These are phyloP conservation scores for Drosophila limbata DNA, from an alignment of 2,888 invertebrate species.

Conservation along the genomic window DNA sequence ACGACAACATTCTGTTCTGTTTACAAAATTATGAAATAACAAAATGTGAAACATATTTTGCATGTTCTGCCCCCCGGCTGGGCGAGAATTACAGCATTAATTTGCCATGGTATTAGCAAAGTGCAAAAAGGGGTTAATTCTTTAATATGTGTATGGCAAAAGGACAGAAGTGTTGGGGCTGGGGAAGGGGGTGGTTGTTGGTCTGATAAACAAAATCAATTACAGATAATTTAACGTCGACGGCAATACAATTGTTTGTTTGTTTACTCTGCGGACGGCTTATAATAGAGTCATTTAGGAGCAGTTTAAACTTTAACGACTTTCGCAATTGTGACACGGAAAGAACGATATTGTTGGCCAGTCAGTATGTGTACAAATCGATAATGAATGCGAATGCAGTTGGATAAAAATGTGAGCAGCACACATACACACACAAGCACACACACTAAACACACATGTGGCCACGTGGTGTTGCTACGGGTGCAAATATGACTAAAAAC, in stretches of 20 bases:
- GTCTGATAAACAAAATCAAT: slow-evolving; percentile 75
- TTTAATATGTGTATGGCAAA: slow-evolving; percentile 12
- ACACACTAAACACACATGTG: slow-evolving; percentile 26
- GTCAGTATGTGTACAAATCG: slow-evolving; percentile 57
- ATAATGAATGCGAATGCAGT: slow-evolving; percentile 65
- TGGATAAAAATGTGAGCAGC: slow-evolving; percentile 41
- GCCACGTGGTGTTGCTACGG: slow-evolving; percentile 7
- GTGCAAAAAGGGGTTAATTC: slow-evolving; percentile 40
- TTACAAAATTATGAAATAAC: slow-evolving; percentile 57
- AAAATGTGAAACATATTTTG: slow-evolving; percentile 40
- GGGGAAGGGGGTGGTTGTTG: background rate
- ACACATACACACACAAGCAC: slow-evolving; percentile 4
- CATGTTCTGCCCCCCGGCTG: slow-evolving; percentile 20
- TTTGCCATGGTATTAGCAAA: slow-evolving; percentile 36
- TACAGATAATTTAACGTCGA: slow-evolving; percentile 72
- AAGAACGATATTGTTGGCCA: slow-evolving; percentile 20
- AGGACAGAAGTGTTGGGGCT: background rate
- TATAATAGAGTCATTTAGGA: slow-evolving; percentile 78
- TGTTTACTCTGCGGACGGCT: slow-evolving; percentile 55
- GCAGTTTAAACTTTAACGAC: slow-evolving; percentile 73
- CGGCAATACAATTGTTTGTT: slow-evolving; percentile 57
- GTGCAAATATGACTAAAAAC: slow-evolving; percentile 54
- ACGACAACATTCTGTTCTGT: slow-evolving; percentile 41
- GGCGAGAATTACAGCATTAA: slow-evolving; percentile 30
- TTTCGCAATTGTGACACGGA: slow-evolving; percentile 40